Percentiles rank a stretch among this genome's conserved stretches.
Conservation (phyloP, 2,797 vertebrate species). For the Brachymystax lenok region DNA sequence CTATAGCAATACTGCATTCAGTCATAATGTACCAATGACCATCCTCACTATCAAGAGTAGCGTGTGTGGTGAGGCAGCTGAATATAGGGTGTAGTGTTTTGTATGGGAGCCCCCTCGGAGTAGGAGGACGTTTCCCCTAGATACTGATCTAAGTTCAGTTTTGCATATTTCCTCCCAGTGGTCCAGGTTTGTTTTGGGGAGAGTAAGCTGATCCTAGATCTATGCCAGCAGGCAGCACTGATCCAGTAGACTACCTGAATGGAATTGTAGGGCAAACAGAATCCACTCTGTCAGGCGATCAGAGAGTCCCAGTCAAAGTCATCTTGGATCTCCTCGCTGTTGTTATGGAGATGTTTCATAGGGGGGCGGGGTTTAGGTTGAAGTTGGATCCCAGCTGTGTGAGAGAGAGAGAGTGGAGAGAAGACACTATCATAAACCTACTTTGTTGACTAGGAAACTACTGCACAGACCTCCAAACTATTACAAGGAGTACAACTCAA, state of each 20-base stretch:
- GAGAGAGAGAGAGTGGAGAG: conserved; percentile 27
- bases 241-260: background rate
- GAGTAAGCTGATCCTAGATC: background rate
- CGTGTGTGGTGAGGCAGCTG: conserved; percentile 24
- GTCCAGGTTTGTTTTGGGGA: background rate
- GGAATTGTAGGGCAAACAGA: background rate
- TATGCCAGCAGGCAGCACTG: background rate
- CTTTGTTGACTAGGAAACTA: background rate
- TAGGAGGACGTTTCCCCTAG: background rate
- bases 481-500: background rate
- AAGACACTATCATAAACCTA: background rate
- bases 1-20: conserved; percentile 44
- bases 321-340: conserved; percentile 93
- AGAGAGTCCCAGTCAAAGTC: conserved; percentile 96
- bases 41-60: conserved; percentile 10
- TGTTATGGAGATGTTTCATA: conserved; percentile 81
- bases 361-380: conserved; percentile 75
- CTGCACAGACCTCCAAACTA: background rate
- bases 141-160: background rate
- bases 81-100: conserved; percentile 20
- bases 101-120: background rate
- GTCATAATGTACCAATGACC: conserved; percentile 32
- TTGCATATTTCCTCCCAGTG: background rate
- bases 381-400: conserved; percentile 80
- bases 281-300: conserved; percentile 57